Evolutionary conservation across 53 echinoderm and acorn worm species (phyloP).

Genomic region (Zoroaster sp.): DNA sequence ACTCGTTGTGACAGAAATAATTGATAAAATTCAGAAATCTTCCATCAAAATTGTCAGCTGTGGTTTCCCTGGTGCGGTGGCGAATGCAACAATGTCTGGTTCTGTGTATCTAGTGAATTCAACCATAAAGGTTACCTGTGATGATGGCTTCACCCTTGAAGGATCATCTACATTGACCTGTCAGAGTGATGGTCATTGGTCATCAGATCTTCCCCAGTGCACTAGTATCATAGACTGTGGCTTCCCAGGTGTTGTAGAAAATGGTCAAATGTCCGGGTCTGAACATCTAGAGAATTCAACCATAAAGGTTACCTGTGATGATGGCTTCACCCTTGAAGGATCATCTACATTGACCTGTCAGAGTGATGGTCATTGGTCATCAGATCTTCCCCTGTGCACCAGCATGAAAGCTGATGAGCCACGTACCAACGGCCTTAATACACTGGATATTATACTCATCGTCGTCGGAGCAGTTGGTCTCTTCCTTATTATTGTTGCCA

Average conservation of each 20-base stretch:
- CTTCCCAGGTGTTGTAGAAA: slow-evolving; percentile 32
- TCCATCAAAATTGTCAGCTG: slow-evolving; percentile 62
- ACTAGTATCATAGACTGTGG: slow-evolving; percentile 1
- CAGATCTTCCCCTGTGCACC: not conserved
- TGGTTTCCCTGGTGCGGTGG: slow-evolving; percentile 58
- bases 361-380: no score
- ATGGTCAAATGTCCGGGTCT: slow-evolving; percentile 1
- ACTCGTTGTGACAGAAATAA: not conserved
- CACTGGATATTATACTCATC: not conserved
- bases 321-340: slow-evolving; percentile 8
- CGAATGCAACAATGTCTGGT: slow-evolving; percentile 34
- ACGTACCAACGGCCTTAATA: not conserved
- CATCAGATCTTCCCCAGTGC: not conserved
- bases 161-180: slow-evolving; percentile 30
- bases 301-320: not conserved
- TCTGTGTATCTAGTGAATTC: slow-evolving; percentile 44
- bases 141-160: not conserved
- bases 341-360: not conserved
- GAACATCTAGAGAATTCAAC: slow-evolving; percentile 1
- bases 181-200: slow-evolving; percentile 22
- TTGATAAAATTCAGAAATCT: slow-evolving; percentile 21
- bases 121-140: slow-evolving; percentile 1
- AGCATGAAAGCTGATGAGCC: not conserved
- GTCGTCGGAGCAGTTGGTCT: not conserved
- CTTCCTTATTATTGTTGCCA: not conserved